Base-by-base conservation (phyloP, 2,797 vertebrate species). In the Scolopax bukidnonensis region DNA sequence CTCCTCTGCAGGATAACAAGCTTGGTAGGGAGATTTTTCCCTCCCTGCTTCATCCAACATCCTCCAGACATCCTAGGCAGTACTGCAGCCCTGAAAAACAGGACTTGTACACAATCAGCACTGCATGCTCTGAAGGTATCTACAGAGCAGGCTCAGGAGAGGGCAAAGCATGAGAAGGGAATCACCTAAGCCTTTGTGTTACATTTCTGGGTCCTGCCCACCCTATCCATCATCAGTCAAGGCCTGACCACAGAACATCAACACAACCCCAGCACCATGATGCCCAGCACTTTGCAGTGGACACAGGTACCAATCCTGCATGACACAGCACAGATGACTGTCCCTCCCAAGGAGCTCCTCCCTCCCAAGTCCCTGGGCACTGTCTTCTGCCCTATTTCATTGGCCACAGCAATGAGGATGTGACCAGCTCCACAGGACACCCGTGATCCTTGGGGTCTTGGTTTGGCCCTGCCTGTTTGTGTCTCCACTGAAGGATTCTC, bases 321-420 rank as follows among this genome's bases (percentile, higher is more conserved):
- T 0, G 0, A 61, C 47, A 47, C 32, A 53, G 47, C 70, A 40
- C 1, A 2, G 56, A 5, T 38, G 10, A 7, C 63, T 6, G 4
- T 7, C 6, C 60, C 32, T 30, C 27, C 14, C 23, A 15, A 19
- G 0, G 1, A 16, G 21, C 40, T 53, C 71, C 64, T 5, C 1
- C 23, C 25, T 41, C 25, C 6, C 13, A 33, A 18, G 38, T 47
- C 19, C 12, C 43, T 32, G 40, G 11, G 61, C 59, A 40, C 3
- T 15, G 3, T 36, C 18, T 59, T 65, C 25, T 16, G 19, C 51
- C 16, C 15, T 1, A 0, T 7, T 47, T 43, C 24, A 33, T 65
- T 36, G 50, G 51, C 30, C 41, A 9, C 70, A 76, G 59, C 43
- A 40, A 0, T 6, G 48, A 33, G 64, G 57, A 28, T 10, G 7